A percentile compares a stretch with the other conserved stretches of the same genome.
Conservation (phyloP, 1,140 invertebrate genomes). For the Cryptotermes secundus region DNA sequence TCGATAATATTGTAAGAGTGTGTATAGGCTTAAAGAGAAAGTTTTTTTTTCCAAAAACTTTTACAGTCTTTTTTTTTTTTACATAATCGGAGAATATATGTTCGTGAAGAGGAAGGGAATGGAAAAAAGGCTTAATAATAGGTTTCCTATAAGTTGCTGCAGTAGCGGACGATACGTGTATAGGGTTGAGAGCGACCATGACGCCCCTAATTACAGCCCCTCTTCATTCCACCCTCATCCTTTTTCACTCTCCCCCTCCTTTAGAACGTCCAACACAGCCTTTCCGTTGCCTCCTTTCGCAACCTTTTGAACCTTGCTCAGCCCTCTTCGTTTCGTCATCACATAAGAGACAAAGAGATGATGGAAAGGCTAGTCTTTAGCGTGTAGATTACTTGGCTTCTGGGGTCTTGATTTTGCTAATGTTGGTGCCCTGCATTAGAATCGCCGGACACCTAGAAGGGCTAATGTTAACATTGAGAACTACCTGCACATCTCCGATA, state of each 20-base stretch:
- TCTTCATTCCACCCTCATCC: background rate
- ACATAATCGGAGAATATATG: constrained; percentile 9
- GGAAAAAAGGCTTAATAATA: constrained; percentile 11
- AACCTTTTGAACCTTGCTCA: constrained; percentile 1
- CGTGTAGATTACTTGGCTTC: constrained; percentile 12
- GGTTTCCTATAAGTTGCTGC: constrained; percentile 27
- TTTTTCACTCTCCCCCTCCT: background rate
- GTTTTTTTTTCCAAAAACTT: background rate
- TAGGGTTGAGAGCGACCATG: background rate
- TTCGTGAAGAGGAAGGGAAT: background rate
- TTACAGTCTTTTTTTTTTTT: background rate
- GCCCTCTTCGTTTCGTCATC: background rate
- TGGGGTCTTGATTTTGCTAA: constrained; percentile 5
- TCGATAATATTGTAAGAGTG: constrained; percentile 4
- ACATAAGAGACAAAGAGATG: background rate
- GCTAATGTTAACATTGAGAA: background rate
- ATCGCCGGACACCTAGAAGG: background rate
- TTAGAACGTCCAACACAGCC: background rate
- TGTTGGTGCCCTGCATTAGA: background rate
- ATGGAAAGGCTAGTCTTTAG: background rate
- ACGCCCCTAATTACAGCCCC: constrained; percentile 25
- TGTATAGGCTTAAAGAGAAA: constrained; percentile 5
- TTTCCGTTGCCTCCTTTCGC: background rate
- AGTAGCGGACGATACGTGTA: background rate
- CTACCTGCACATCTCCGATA: background rate